A percentile compares a stretch with the other conserved stretches of the same genome.
Conservation (phyloP, 2,113 vertebrate genomes). For the Corythaixoides concolor region DNA sequence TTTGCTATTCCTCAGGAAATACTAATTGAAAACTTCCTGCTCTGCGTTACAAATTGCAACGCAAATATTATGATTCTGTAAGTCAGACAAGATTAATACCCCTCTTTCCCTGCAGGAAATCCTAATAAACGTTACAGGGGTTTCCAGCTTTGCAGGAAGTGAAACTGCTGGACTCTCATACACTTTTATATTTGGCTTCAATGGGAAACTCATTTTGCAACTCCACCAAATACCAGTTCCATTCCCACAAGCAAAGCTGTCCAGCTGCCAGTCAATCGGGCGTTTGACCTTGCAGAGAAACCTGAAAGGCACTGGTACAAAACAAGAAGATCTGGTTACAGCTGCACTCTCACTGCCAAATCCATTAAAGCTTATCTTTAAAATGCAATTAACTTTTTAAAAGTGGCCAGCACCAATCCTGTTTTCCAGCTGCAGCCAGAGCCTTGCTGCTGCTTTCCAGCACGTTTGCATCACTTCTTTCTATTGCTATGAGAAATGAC, state of each 20-base stretch:
- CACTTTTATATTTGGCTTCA: constrained; percentile 2
- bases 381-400: constrained; percentile 1
- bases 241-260: neutral
- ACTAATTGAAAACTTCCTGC: constrained; percentile 11
- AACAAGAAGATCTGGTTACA: constrained; percentile 46
- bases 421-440: constrained; percentile 20
- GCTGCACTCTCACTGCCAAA: neutral
- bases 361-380: constrained; percentile 54
- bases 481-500: neutral
- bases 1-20: neutral
- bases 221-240: neutral
- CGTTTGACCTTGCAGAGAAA: constrained; percentile 40
- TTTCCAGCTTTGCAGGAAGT: constrained; percentile 36
- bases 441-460: neutral
- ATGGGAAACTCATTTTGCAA: constrained; percentile 11
- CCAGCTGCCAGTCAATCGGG: constrained; percentile 25
- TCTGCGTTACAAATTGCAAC: neutral
- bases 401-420: neutral
- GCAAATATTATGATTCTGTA: constrained; percentile 25
- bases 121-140: neutral
- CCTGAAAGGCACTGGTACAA: constrained; percentile 18
- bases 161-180: neutral
- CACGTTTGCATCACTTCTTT: neutral
- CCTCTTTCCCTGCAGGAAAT: constrained; percentile 27
- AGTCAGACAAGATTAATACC: constrained; percentile 24